Conservation (phyloP, 2,113 vertebrate genomes). For the Platycercus adscitus region DNA sequence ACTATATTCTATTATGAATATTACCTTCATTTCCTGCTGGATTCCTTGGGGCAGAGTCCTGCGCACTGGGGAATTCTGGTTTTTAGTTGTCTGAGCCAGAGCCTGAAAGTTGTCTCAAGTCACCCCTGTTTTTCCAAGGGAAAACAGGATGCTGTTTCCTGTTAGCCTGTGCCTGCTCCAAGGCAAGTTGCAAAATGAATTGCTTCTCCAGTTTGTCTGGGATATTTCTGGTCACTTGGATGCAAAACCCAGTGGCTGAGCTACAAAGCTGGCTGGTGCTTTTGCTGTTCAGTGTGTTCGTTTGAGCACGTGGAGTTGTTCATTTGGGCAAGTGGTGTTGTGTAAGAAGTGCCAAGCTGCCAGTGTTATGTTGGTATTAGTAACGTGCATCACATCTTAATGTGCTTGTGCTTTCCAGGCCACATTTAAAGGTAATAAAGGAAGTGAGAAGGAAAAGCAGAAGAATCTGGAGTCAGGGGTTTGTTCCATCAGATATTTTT, state of each 20-base stretch:
- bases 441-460: background rate
- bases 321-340: slow-evolving; percentile 11
- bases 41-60: background rate
- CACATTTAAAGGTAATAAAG: slow-evolving; percentile 7
- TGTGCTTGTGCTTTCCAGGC: slow-evolving; percentile 9
- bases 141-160: slow-evolving; percentile 36
- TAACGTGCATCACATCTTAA: slow-evolving; percentile 50
- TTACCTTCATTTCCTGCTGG: slow-evolving; percentile 35
- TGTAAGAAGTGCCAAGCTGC: slow-evolving; percentile 58
- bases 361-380: slow-evolving; percentile 59
- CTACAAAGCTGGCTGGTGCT: slow-evolving; percentile 49
- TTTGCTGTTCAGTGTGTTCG: slow-evolving; percentile 62
- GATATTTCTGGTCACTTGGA: slow-evolving; percentile 49
- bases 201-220: slow-evolving; percentile 52
- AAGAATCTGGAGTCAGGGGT: background rate
- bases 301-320: slow-evolving; percentile 23
- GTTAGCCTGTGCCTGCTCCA: slow-evolving; percentile 32
- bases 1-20: background rate
- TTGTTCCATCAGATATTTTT: background rate
- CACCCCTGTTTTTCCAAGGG: slow-evolving; percentile 38
- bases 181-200: slow-evolving; percentile 55
- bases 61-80: background rate
- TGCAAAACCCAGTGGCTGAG: slow-evolving; percentile 60
- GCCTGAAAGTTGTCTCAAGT: background rate
- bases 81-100: background rate